phyloP scores from a whole-genome alignment of 2,888 invertebrate genomes.

The Cabera pusaria region DNA sequence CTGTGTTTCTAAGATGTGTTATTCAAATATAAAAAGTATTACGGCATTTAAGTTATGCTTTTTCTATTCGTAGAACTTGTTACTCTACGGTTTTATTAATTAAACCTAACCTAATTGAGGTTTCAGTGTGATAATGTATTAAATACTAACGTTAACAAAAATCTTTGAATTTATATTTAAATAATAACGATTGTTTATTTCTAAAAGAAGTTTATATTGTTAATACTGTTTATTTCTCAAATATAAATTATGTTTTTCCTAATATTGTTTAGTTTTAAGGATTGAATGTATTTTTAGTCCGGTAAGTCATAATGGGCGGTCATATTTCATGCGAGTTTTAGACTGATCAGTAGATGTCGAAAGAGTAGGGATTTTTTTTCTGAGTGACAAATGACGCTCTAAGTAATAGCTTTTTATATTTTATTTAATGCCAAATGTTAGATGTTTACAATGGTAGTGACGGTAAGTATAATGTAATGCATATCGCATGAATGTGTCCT shows the following conservation, averaged over 20 bases:
- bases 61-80: not conserved
- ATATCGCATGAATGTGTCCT: constrained; percentile 28
- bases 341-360: constrained; percentile 20
- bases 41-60: constrained; percentile 3
- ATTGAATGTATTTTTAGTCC: constrained; percentile 36
- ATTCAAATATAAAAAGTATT: too few relatives aligned
- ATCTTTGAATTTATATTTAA: constrained; percentile 20
- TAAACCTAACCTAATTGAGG: constrained; percentile 3
- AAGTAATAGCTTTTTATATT: constrained; percentile 21
- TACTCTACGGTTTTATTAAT: constrained; percentile 3
- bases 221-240: constrained; percentile 38
- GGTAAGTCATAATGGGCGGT: constrained; percentile 20
- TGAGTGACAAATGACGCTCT: not conserved
- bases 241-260: constrained; percentile 33
- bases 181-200: constrained; percentile 17
- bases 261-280: constrained; percentile 37
- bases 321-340: constrained; percentile 15
- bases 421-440: constrained; percentile 61
- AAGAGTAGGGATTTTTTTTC: constrained; percentile 2
- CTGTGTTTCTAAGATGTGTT: too few relatives aligned
- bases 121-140: constrained; percentile 12
- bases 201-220: constrained; percentile 32
- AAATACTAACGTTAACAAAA: constrained; percentile 4
- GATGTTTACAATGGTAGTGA: constrained; percentile 37
- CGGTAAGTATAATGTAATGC: constrained; percentile 21